A percentile compares a stretch with the other conserved stretches of the same genome.
Evolutionary conservation across 2,797 vertebrate species (phyloP).

Genomic region (Sebastes trivittatus): DNA sequence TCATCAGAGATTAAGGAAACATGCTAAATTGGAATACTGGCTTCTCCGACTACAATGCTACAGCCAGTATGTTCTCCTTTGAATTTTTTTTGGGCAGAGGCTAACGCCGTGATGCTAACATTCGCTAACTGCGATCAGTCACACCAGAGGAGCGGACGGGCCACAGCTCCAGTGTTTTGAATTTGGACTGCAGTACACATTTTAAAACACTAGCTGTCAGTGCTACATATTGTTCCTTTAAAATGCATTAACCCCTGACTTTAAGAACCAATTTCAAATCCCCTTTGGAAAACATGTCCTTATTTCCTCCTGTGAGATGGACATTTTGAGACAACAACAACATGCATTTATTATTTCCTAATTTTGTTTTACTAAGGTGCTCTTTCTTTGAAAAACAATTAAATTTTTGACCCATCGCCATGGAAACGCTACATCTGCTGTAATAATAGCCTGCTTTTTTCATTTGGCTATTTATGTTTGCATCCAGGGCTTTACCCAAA

Average conservation of each 20-base stretch:
- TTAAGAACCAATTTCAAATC: not conserved
- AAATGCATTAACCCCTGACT: not conserved
- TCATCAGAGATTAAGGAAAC: not conserved
- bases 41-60: not conserved
- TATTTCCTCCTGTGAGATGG: not conserved
- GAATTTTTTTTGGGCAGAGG: too few species aligned
- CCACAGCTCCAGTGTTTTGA: too few species aligned
- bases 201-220: too few species aligned
- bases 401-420: not conserved
- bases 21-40: not conserved
- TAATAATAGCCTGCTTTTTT: not conserved
- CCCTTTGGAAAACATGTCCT: not conserved
- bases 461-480: not conserved
- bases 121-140: too few species aligned
- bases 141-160: too few species aligned
- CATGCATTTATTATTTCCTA: not conserved
- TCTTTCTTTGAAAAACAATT: not conserved
- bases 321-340: not conserved
- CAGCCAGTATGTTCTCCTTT: not conserved
- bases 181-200: too few species aligned
- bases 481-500: not conserved
- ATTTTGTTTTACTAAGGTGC: not conserved
- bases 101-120: not conserved
- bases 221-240: too few species aligned
- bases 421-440: slow-evolving; percentile 1